Conservation (phyloP, 2,113 vertebrate species). For the Anas platyrhynchos region DNA sequence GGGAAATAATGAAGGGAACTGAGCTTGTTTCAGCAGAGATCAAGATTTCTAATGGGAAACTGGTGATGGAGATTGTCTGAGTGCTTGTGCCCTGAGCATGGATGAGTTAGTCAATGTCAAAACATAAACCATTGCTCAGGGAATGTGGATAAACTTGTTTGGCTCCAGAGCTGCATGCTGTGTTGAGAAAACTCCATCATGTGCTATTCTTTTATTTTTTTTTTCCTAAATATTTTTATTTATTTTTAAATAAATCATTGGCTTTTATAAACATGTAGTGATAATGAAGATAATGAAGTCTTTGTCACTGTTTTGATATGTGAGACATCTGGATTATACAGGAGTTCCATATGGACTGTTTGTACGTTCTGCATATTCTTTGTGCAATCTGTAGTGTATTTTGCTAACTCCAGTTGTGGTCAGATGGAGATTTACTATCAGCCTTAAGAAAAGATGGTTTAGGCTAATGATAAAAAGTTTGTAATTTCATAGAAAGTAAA, state of each 20-base stretch:
- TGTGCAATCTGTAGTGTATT: not conserved
- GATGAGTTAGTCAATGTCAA: constrained; percentile 72
- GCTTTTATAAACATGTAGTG: not conserved
- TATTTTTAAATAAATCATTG: not conserved
- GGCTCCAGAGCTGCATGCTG: not conserved
- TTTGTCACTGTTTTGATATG: not conserved
- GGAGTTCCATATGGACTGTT: rapidly evolving
- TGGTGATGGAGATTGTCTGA: constrained; percentile 63
- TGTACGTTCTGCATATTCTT: not conserved
- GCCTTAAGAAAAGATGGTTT: not conserved
- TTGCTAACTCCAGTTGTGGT: not conserved
- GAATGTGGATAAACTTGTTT: constrained; percentile 29
- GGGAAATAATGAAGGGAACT: constrained; percentile 59
- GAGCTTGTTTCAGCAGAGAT: constrained; percentile 62
- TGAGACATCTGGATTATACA: not conserved
- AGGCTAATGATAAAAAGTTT: not conserved
- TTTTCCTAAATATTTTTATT: not conserved
- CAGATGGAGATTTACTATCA: not conserved
- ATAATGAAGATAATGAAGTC: not conserved
- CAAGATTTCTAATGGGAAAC: constrained; percentile 54
- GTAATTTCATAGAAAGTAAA: not conserved
- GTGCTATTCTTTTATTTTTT: not conserved
- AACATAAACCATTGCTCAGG: constrained; percentile 39
- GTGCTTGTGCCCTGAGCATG: constrained; percentile 56
- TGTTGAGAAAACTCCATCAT: not conserved